Evolutionary conservation across 2,797 vertebrate genomes (phyloP).

Genomic region (Ptychobarbus kaznakovi): DNA sequence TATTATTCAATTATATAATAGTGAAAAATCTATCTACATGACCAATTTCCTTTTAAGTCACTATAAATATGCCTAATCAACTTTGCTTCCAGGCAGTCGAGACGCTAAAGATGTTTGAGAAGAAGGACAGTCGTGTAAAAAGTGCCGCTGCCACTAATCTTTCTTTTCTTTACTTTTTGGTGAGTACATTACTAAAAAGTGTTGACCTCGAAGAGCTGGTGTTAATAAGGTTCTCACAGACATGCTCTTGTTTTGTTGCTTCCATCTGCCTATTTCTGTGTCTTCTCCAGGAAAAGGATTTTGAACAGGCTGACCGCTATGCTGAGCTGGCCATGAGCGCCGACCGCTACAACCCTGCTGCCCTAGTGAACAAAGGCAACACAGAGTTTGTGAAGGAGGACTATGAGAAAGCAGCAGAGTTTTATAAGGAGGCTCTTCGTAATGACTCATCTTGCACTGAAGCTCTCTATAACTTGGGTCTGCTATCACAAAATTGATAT

Average conservation of each 20-base stretch:
- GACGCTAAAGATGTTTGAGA: constrained; percentile 96
- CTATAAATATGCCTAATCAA: background rate
- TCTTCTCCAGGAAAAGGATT: constrained; percentile 87
- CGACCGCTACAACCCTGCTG: constrained; percentile 94
- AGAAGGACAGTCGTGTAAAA: constrained; percentile 96
- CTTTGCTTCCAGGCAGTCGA: constrained; percentile 85
- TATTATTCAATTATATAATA: background rate
- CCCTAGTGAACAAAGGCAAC: constrained; percentile 97
- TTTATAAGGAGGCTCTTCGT: constrained; percentile 94
- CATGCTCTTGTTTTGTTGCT: background rate
- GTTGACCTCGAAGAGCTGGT: background rate
- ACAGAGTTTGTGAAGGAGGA: constrained; percentile 88
- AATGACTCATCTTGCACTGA: constrained; percentile 98
- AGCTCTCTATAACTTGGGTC: constrained; percentile 95
- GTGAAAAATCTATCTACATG: background rate
- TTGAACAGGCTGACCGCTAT: constrained; percentile 88
- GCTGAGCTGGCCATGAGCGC: constrained; percentile 93
- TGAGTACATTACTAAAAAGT: constrained; percentile 68
- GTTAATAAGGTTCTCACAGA: background rate
- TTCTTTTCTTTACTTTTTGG: constrained; percentile 93
- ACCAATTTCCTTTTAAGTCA: background rate
- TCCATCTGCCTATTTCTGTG: background rate
- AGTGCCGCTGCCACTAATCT: constrained; percentile 97
- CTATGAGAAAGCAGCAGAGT: constrained; percentile 93
- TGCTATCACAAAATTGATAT: constrained; percentile 50